phyloP scores from a whole-genome alignment of 2,888 invertebrate species.

The Drosophila flavopinicola region DNA sequence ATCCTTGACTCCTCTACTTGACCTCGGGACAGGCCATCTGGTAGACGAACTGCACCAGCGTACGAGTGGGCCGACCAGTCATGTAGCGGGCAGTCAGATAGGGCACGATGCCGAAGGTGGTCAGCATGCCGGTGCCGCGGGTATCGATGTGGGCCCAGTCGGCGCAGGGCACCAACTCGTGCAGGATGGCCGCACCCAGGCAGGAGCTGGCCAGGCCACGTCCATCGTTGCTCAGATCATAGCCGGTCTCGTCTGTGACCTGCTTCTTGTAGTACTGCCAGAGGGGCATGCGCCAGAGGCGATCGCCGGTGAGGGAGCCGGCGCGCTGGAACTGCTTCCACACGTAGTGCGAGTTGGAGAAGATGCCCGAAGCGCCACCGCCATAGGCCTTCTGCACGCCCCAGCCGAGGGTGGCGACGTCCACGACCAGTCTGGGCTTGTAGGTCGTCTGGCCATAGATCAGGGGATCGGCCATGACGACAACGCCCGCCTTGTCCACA shows the following conservation, averaged over 20 bases:
- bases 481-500: slow-evolving; percentile 91
- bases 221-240: slow-evolving; percentile 87
- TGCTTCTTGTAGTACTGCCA: slow-evolving; percentile 83
- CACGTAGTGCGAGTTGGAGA: slow-evolving; percentile 85
- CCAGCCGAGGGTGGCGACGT: slow-evolving; percentile 86
- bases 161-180: slow-evolving; percentile 87
- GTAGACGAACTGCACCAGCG: slow-evolving; percentile 85
- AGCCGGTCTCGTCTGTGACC: slow-evolving; percentile 73
- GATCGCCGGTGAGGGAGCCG: slow-evolving; percentile 86
- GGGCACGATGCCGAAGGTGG: slow-evolving; percentile 86
- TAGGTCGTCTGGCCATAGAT: slow-evolving; percentile 89
- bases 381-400: slow-evolving; percentile 86
- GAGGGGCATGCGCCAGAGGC: slow-evolving; percentile 88
- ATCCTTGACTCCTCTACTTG: slow-evolving; percentile 32
- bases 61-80: slow-evolving; percentile 87
- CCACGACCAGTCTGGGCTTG: slow-evolving; percentile 86
- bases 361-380: slow-evolving; percentile 86
- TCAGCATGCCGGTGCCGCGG: slow-evolving; percentile 88
- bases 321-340: slow-evolving; percentile 86
- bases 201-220: slow-evolving; percentile 87
- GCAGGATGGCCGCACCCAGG: slow-evolving; percentile 89
- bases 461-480: slow-evolving; percentile 92
- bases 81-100: slow-evolving; percentile 87
- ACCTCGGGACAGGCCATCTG: slow-evolving; percentile 83
- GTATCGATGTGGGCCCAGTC: slow-evolving; percentile 91